A percentile compares a stretch with the other conserved stretches of the same genome.
Conservation (phyloP, 2,113 vertebrate species). For the Aphelocoma coerulescens region DNA sequence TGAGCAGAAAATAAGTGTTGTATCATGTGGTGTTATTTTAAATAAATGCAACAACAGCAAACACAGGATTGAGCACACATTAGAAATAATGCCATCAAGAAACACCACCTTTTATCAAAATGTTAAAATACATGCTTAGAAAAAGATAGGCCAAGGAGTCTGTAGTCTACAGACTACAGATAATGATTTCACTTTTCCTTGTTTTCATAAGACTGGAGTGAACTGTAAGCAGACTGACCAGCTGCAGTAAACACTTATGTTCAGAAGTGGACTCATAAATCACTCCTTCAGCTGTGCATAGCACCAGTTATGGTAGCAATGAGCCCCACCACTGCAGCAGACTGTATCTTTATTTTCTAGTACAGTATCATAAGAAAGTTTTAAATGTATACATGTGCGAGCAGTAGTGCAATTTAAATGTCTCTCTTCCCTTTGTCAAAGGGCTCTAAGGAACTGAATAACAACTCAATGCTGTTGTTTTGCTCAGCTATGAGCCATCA, state of each 20-base stretch:
- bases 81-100: background rate
- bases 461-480: background rate
- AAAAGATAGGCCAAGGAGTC: background rate
- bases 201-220: background rate
- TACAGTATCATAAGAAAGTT: background rate
- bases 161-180: background rate
- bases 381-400: background rate
- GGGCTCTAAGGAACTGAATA: background rate
- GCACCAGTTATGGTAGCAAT: background rate
- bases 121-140: background rate
- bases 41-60: background rate
- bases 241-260: background rate
- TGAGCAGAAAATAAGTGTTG: constrained; percentile 45
- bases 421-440: background rate
- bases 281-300: background rate
- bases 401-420: background rate
- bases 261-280: background rate
- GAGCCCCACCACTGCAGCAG: background rate
- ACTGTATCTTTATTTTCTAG: background rate
- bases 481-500: background rate
- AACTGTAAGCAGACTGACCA: background rate
- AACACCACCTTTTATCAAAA: background rate
- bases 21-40: background rate
- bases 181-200: background rate
- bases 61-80: background rate